Evolutionary conservation across 2,113 vertebrate genomes (phyloP), one percentile per base, ranked within the genome.

Genomic region (Tauraco erythrolophus): DNA sequence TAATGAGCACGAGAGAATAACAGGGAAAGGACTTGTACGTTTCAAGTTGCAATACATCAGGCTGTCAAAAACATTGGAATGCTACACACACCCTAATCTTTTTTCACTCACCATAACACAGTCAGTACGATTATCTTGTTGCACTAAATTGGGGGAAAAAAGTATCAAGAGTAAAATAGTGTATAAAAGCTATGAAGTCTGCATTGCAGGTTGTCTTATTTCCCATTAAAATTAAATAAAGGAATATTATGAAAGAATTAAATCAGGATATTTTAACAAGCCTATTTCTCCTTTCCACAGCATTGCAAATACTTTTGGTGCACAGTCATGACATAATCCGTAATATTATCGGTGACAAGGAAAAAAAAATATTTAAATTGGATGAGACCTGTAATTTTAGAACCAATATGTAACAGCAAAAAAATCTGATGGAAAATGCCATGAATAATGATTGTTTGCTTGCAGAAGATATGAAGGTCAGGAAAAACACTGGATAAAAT

Each of bases 11-110:
- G 39, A 95, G 89, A 96, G 94, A 98, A 87, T 96, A 98, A 96
- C 95, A 97, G 90, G 76, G 95, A 96, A 97, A 91, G 90, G 81
- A 96, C 93, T 96, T 96, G 87, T 87, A 93, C 79, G 41, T 96
- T 97, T 97, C 91, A 97, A 97, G 92, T 70, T 90, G 95, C 95
- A 98, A 96, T 98, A 95, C 72, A 98, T 97, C 97, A 98, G 94
- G 33, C 85, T 98, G 97, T 98, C 97, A 98, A 95, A 97, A 97
- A 93, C 93, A 96, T 62, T 94, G 95, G 91, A 97, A 96, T 95
- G 80, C 88, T 97, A 95, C 93, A 86, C 93, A 86, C 68, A 87
- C 70, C 84, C 95, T 97, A 95, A 97, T 98, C 78, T 97, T 93
- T 96, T 97, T 90, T 71, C 91, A 96, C 84, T 97, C 95, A 91